These are phyloP conservation scores for Gallinago undulata DNA, from an alignment of 2,113 vertebrate species.

Conservation along the genomic window DNA sequence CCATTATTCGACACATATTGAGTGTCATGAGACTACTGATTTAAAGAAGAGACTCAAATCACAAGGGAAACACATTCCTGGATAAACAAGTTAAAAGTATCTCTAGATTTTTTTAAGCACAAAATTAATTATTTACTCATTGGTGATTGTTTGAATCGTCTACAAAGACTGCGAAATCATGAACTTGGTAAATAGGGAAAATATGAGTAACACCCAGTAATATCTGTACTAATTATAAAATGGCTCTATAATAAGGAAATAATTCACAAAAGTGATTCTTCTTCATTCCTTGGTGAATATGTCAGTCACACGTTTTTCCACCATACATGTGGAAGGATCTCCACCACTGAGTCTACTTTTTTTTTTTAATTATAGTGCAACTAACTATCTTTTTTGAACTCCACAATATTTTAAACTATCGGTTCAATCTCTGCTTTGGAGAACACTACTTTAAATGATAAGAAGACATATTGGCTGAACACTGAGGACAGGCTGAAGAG, in stretches of 20 bases:
- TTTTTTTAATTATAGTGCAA: background rate
- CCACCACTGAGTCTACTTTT: background rate
- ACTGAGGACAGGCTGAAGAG: background rate
- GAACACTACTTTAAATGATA: background rate
- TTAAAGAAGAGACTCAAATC: background rate
- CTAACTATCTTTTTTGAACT: background rate
- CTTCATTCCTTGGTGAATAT: background rate
- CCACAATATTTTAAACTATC: background rate
- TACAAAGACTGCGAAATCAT: background rate
- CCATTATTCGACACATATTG: background rate
- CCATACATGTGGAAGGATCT: background rate
- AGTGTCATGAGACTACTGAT: background rate
- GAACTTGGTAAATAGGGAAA: background rate
- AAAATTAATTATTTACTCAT: background rate
- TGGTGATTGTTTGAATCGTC: background rate
- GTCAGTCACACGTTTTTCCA: background rate
- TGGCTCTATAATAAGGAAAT: background rate
- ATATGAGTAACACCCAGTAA: background rate
- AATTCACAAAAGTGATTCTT: background rate
- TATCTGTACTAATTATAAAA: background rate
- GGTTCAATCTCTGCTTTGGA: background rate
- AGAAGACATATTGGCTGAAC: background rate
- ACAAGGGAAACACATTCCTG: background rate
- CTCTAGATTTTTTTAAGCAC: background rate
- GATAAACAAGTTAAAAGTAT: conserved; percentile 21